A percentile compares a stretch with the other conserved stretches of the same genome.
Conservation (phyloP, 2,797 vertebrate genomes). For the Lepilemur ruficaudatus region DNA sequence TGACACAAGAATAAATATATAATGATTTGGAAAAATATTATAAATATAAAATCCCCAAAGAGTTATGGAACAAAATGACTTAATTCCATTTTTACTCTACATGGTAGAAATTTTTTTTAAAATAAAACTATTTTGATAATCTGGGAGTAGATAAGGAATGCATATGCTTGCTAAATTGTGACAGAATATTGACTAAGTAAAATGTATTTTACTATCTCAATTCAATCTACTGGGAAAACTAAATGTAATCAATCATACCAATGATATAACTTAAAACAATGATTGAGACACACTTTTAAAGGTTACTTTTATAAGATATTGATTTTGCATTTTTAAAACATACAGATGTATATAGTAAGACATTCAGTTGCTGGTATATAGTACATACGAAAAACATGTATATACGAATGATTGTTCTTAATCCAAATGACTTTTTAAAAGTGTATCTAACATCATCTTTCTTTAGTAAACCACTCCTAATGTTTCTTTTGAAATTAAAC, state of each 20-base stretch:
- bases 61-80: fast-evolving
- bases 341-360: not conserved
- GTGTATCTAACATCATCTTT: not conserved
- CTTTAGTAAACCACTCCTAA: not conserved
- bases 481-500: not conserved
- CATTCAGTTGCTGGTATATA: not conserved
- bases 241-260: not conserved
- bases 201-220: not conserved
- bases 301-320: not conserved
- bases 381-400: not conserved
- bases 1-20: not conserved
- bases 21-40: not conserved
- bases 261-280: not conserved
- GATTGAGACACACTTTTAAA: not conserved
- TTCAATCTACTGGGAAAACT: not conserved
- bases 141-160: not conserved
- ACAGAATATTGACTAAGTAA: not conserved
- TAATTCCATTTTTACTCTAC: not conserved
- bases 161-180: not conserved
- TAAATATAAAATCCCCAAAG: not conserved
- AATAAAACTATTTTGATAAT: not conserved
- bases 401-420: not conserved
- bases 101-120: not conserved
- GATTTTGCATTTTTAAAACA: not conserved
- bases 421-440: not conserved